Base-by-base conservation (phyloP, 1,140 invertebrate species). In the Atta colombica region DNA sequence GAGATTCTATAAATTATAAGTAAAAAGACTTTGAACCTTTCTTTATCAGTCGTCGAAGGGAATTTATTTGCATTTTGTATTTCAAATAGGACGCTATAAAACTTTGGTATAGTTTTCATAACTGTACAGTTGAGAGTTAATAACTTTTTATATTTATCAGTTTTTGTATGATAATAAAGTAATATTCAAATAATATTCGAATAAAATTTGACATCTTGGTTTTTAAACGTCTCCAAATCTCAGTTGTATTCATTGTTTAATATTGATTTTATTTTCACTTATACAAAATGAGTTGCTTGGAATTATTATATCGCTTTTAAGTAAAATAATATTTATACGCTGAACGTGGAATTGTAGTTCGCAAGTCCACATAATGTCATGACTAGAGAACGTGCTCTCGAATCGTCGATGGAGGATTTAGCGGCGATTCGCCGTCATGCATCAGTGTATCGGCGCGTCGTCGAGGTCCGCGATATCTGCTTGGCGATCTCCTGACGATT, bases 401-500 rank as follows among this genome's bases (percentile, higher is more conserved):
- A 65, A 77, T 89, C 53, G 63, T 89, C 63, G 87, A 86, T 88
- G 88, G 84, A 74, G 86, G 81, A 89, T 91, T 92, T 91, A 92
- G 85, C 89, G n/a, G n/a, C 90, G 89, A 89, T 88, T 84, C 90
- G 86, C 90, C 84, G 86, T 93, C 89, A 93, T 93, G 90, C 93
- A 93, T 93, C 93, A 91, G 89, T 90, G 91, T 92, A 92, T 92
- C 93, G 93, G 90, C 88, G 81, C 90, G 90, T 91, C 90, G 91
- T 92, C 91, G 91, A 87, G 86, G 85, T 74, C 89, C 88, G 89
- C 75, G 91, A 90, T 93, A 94, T 94, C 93, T 84, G 88, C 90
- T 86, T 78, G 87, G 88, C 91, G 90, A 94, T 94, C 93, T 94
- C 80, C 85, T 88, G 92, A 91, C 93, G 93, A 94, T 94, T 94